These are phyloP conservation scores for Corythornis madagascariensis DNA, from an alignment of 2,113 vertebrate species.

Conservation along the genomic window DNA sequence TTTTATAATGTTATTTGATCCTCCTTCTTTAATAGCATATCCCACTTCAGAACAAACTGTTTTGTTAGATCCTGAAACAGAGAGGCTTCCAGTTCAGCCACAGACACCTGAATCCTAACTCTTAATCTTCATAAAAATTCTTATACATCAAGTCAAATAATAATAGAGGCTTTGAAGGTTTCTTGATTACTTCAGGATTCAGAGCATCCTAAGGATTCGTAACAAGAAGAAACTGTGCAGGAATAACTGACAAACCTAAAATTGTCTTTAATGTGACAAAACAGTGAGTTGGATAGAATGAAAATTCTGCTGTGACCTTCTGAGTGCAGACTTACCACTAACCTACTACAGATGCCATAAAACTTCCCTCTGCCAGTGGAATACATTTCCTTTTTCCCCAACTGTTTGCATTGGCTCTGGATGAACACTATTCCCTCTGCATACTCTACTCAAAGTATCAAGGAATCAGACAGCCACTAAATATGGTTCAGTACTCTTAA, in stretches of 20 bases:
- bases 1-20: not conserved
- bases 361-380: not conserved
- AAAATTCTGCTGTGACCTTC: not conserved
- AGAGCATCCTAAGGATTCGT: not conserved
- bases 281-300: not conserved
- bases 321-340: not conserved
- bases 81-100: not conserved
- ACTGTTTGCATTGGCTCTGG: not conserved
- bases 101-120: not conserved
- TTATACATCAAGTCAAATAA: not conserved
- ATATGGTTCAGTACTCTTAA: not conserved
- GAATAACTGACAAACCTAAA: not conserved
- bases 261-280: not conserved
- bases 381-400: not conserved
- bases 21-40: not conserved
- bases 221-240: not conserved
- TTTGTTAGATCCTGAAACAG: not conserved
- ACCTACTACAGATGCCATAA: not conserved
- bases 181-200: not conserved
- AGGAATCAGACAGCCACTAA: not conserved
- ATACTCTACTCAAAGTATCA: not conserved
- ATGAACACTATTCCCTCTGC: not conserved
- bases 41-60: not conserved
- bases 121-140: not conserved
- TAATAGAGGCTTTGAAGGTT: not conserved